phyloP scores from a whole-genome alignment of 2,113 vertebrate species.

The Oreochromis aureus region DNA sequence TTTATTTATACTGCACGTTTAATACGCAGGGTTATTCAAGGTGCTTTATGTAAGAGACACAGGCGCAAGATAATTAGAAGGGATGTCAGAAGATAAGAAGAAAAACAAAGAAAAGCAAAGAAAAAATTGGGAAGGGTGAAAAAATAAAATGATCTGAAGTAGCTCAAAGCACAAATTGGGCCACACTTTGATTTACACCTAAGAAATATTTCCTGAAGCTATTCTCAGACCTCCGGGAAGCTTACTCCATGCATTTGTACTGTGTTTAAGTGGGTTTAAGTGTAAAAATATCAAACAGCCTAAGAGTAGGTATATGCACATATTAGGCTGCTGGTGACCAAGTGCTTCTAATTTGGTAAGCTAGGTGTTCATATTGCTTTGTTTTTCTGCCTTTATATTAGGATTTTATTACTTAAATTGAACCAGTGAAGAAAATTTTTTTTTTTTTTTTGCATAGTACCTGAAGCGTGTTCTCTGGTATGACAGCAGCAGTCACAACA shows the following conservation, averaged over 20 bases:
- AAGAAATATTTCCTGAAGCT: neutral
- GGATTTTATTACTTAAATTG: neutral
- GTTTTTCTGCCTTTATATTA: neutral
- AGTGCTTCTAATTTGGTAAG: neutral
- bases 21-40: neutral
- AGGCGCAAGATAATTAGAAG: neutral
- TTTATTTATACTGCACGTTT: neutral
- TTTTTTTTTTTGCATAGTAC: neutral
- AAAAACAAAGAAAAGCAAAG: neutral
- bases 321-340: neutral
- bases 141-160: neutral
- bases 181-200: neutral
- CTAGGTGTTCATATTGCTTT: neutral
- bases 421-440: neutral
- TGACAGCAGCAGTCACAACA: neutral
- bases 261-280: neutral
- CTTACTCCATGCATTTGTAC: neutral
- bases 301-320: neutral
- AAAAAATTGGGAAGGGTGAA: neutral
- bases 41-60: neutral
- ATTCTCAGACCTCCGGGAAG: neutral
- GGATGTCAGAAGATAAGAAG: neutral
- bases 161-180: neutral
- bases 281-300: neutral
- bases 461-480: neutral